Percentiles rank a stretch among this genome's conserved stretches.
phyloP scores from a whole-genome alignment of 2,113 vertebrate species.

The Chaetodon auriga region DNA sequence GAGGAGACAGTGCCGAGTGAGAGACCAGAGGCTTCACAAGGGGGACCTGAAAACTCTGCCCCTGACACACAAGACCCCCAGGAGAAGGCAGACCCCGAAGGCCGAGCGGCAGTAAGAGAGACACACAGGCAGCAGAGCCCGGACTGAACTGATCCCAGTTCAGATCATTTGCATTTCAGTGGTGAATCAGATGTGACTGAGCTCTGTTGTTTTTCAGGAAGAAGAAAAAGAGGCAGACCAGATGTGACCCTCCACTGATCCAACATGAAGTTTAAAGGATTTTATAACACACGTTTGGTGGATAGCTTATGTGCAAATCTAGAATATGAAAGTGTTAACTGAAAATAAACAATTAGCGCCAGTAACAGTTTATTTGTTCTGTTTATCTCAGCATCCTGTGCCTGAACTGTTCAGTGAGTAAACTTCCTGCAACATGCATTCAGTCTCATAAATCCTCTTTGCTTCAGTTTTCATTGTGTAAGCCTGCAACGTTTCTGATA shows the following conservation, averaged over 20 bases:
- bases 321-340: not conserved
- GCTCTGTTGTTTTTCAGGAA: conserved; percentile 51
- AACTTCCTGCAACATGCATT: not conserved
- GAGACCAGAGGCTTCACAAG: not conserved
- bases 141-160: not conserved
- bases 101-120: not conserved
- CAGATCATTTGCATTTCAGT: not conserved
- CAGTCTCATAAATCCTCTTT: not conserved
- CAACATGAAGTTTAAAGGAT: not conserved
- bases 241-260: not conserved
- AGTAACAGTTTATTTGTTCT: not conserved
- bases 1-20: not conserved
- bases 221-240: conserved; percentile 27
- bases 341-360: not conserved
- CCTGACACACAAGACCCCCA: not conserved
- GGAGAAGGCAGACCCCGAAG: not conserved
- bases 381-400: not conserved
- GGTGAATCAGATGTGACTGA: not conserved
- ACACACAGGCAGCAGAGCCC: too few relatives aligned
- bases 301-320: not conserved
- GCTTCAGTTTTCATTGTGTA: not conserved
- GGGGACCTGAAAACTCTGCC: conserved; percentile 8
- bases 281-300: not conserved
- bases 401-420: not conserved
- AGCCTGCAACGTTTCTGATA: not conserved